A percentile compares a stretch with the other conserved stretches of the same genome.
Evolutionary conservation across 2,113 vertebrate species (phyloP).

Genomic region (Clarias batrachus): DNA sequence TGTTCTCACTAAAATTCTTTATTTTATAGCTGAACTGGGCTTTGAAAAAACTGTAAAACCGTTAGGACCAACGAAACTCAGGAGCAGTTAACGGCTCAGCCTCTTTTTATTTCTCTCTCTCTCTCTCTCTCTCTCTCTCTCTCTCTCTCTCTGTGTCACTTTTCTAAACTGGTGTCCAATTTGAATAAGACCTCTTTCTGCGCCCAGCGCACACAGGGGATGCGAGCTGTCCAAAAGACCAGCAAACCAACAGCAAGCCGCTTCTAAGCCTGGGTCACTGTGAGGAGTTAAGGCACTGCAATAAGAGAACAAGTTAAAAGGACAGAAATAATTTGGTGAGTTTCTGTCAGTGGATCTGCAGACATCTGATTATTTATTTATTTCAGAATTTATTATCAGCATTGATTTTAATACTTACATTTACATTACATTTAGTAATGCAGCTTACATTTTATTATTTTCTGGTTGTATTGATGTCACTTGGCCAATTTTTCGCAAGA

Average conservation of each 20-base stretch:
- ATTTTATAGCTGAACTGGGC: background rate
- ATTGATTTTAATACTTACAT: background rate
- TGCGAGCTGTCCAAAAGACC: conserved; percentile 58
- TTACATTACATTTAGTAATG: background rate
- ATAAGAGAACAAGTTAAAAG: conserved; percentile 10
- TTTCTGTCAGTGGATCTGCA: background rate
- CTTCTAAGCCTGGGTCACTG: conserved; percentile 16
- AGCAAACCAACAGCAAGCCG: conserved; percentile 33
- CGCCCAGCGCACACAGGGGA: conserved; percentile 66
- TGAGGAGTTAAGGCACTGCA: conserved; percentile 31
- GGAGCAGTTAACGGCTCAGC: conserved; percentile 8
- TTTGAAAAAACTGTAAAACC: background rate
- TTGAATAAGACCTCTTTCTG: conserved; percentile 77
- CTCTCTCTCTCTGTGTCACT: conserved; percentile 28
- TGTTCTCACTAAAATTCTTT: background rate
- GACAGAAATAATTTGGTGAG: conserved; percentile 37
- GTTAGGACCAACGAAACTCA: conserved; percentile 9
- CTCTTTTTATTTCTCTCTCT: conserved; percentile 22
- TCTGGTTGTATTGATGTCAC: background rate
- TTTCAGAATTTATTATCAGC: background rate
- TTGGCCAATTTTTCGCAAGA: background rate
- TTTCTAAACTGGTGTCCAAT: conserved; percentile 66
- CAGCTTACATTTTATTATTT: background rate
- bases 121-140: conserved; percentile 23
- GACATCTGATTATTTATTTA: background rate